A percentile compares a stretch with the other conserved stretches of the same genome.
phyloP scores from a whole-genome alignment of 1,140 invertebrate species.

The Bombus consobrinus region DNA sequence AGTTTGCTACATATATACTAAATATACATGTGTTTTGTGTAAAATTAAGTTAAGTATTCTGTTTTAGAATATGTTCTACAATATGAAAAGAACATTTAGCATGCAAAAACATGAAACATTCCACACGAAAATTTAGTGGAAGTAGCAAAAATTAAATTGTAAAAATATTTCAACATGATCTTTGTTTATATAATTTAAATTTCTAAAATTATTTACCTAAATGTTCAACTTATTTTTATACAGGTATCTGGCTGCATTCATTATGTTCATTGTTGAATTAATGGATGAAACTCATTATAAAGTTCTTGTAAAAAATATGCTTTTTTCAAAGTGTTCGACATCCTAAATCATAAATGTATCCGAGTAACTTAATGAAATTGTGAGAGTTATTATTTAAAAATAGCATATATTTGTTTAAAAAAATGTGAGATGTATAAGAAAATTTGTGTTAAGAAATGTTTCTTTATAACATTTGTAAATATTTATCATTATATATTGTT shows the following conservation, averaged over 20 bases:
- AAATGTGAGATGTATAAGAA: background rate
- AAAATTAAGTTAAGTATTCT: background rate
- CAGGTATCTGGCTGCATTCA: slow-evolving; percentile 21
- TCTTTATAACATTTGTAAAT: slow-evolving; percentile 32
- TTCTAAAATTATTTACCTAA: slow-evolving; percentile 36
- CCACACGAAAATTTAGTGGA: background rate
- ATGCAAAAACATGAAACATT: slow-evolving; percentile 15
- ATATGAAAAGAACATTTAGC: background rate
- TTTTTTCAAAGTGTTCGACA: slow-evolving; percentile 24
- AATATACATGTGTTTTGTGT: background rate
- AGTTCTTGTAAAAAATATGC: slow-evolving; percentile 23
- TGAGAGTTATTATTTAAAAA: background rate
- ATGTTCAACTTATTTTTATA: slow-evolving; percentile 20
- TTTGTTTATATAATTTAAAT: slow-evolving; percentile 12
- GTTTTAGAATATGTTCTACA: slow-evolving; percentile 1
- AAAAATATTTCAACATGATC: background rate
- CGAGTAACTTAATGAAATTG: slow-evolving; percentile 9
- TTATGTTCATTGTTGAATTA: slow-evolving; percentile 33
- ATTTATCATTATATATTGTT: background rate
- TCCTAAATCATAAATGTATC: slow-evolving; percentile 15
- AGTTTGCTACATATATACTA: background rate
- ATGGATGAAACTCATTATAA: slow-evolving; percentile 10
- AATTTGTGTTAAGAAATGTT: background rate
- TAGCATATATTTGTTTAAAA: slow-evolving; percentile 2
- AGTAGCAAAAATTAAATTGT: slow-evolving; percentile 1